A percentile compares a stretch with the other conserved stretches of the same genome.
Evolutionary conservation across 1,140 invertebrate genomes (phyloP).

Genomic region (Atta texana): DNA sequence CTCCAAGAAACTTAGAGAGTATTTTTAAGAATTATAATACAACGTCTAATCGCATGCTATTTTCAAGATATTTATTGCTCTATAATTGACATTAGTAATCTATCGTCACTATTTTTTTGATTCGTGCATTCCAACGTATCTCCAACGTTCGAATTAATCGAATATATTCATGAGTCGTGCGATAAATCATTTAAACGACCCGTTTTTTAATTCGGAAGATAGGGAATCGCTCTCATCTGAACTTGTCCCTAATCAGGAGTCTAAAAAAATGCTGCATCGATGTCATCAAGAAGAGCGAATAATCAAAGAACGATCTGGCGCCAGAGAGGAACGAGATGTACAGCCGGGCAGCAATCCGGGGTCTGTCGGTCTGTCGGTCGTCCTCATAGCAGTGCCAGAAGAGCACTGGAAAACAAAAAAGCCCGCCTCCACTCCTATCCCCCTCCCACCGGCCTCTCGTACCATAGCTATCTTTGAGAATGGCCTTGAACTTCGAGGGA

Average conservation of each 20-base stretch:
- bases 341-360: constrained; percentile 42
- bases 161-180: constrained; percentile 14
- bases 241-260: constrained; percentile 19
- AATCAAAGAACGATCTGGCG: constrained; percentile 68
- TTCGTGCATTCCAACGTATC: neutral
- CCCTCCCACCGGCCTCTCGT: constrained; percentile 16
- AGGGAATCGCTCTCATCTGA: neutral
- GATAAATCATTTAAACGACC: constrained; percentile 39
- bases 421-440: constrained; percentile 43
- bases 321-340: constrained; percentile 55
- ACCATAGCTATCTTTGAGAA: constrained; percentile 68
- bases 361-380: constrained; percentile 73
- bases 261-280: constrained; percentile 41
- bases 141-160: constrained; percentile 2
- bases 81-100: neutral
- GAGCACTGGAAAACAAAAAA: constrained; percentile 73
- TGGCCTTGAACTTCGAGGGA: constrained; percentile 80
- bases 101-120: neutral
- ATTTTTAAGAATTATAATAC: neutral
- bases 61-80: neutral
- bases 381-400: constrained; percentile 66
- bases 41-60: neutral
- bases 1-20: neutral
- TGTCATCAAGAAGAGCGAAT: constrained; percentile 52
- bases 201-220: neutral